Percentiles rank a stretch among this genome's conserved stretches.
phyloP scores from a whole-genome alignment of 2,113 vertebrate genomes.

The Sphyrna mokarran region DNA sequence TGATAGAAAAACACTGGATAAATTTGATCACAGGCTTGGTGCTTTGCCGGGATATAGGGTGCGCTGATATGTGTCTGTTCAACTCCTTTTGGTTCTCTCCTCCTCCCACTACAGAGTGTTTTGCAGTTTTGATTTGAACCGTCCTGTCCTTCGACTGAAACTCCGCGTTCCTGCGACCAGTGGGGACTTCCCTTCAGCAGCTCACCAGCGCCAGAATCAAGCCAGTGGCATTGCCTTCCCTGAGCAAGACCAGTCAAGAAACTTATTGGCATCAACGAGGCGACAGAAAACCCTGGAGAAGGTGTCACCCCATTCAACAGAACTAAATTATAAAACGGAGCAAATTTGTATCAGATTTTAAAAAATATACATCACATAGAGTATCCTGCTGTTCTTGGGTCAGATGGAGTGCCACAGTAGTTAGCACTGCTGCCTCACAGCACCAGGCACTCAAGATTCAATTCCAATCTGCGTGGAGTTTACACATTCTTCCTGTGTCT shows the following conservation, averaged over 20 bases:
- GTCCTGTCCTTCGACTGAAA: not conserved
- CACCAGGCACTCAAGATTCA: too few relatives aligned
- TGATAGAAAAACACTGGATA: not conserved
- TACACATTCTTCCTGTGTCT: too few relatives aligned
- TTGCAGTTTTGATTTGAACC: not conserved
- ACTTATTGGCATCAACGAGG: too few relatives aligned
- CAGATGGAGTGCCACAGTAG: too few relatives aligned
- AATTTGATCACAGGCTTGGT: not conserved
- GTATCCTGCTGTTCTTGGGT: not conserved
- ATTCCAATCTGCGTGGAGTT: too few relatives aligned
- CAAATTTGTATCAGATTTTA: not conserved
- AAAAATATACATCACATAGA: not conserved
- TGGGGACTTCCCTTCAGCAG: not conserved
- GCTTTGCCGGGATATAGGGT: not conserved
- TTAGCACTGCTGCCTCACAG: too few relatives aligned
- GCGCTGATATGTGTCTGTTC: not conserved
- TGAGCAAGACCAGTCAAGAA: not conserved
- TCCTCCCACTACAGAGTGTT: not conserved
- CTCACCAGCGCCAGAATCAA: not conserved
- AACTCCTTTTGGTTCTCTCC: not conserved
- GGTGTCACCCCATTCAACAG: not conserved
- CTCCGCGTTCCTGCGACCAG: not conserved
- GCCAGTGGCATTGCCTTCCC: not conserved
- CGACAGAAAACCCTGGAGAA: not conserved
- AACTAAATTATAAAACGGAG: not conserved